Evolutionary conservation across 2,888 invertebrate species (phyloP).

Genomic region (Drosophila putrida): DNA sequence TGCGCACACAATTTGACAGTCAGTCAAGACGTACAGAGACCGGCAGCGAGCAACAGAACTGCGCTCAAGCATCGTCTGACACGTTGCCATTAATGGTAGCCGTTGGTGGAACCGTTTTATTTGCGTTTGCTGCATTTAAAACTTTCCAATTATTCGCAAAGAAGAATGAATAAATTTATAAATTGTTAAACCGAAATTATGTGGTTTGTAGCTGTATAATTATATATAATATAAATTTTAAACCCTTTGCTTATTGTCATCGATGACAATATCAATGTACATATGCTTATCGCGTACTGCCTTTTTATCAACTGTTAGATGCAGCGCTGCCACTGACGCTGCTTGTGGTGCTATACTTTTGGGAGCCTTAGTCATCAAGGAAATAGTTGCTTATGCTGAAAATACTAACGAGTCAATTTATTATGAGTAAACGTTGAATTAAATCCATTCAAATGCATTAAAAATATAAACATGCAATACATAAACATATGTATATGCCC

Average conservation of each 20-base stretch:
- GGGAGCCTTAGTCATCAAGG: neutral
- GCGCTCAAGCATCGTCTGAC: constrained; percentile 51
- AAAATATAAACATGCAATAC: neutral
- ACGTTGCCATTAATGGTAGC: constrained; percentile 67
- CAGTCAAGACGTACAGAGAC: no score
- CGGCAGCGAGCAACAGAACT: constrained; percentile 12
- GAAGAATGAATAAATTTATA: constrained; percentile 45
- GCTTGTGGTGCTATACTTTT: neutral
- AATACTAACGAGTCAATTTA: neutral
- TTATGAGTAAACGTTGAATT: neutral
- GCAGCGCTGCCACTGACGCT: no score
- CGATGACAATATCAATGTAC: no score
- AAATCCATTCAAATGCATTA: neutral
- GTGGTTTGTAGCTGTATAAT: neutral
- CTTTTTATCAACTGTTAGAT: no score
- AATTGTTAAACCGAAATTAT: neutral
- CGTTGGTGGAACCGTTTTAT: constrained; percentile 65
- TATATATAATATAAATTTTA: no score
- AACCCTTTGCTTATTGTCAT: no score
- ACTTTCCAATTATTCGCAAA: constrained; percentile 63
- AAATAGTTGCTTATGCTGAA: neutral
- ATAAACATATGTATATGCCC: no score
- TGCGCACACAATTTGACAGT: no score
- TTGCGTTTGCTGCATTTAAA: constrained; percentile 67
- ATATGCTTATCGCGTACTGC: no score